These are phyloP conservation scores for Lepidonotus clava DNA, from an alignment of 2,888 invertebrate genomes.

Conservation along the genomic window DNA sequence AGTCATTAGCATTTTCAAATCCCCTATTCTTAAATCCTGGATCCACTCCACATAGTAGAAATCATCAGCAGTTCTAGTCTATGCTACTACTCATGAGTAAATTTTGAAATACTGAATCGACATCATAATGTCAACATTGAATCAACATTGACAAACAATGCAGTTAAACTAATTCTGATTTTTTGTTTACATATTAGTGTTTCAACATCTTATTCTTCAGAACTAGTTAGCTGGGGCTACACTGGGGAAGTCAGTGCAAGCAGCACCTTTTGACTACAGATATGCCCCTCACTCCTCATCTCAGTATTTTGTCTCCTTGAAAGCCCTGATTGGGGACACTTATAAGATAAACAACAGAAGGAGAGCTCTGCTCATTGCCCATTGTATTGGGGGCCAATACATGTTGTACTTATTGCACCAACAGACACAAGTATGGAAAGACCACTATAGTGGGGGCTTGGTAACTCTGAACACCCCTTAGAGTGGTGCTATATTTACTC, in stretches of 20 bases:
- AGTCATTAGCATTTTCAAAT: too few species aligned
- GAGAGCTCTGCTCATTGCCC: conserved; percentile 90
- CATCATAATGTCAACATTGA: too few species aligned
- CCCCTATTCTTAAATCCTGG: too few species aligned
- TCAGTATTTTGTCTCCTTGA: conserved; percentile 88
- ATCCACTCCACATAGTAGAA: too few species aligned
- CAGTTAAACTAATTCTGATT: too few species aligned
- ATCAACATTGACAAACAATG: too few species aligned
- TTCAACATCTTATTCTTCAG: conserved; percentile 12
- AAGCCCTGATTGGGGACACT: conserved; percentile 89
- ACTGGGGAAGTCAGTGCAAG: conserved; percentile 14
- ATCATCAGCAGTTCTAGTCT: too few species aligned
- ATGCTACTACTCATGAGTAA: too few species aligned
- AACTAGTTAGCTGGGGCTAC: conserved; percentile 26
- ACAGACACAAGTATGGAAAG: conserved; percentile 82
- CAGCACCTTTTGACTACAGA: conserved; percentile 56
- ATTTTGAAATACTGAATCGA: too few species aligned
- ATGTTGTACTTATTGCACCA: conserved; percentile 89
- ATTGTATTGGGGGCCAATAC: conserved; percentile 97
- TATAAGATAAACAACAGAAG: conserved; percentile 88
- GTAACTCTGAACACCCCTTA: conserved; percentile 45
- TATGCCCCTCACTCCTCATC: conserved; percentile 67
- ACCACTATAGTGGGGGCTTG: conserved; percentile 81
- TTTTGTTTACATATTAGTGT: too few species aligned
- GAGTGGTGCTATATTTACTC: too few species aligned